Base-by-base conservation (phyloP, 2,888 invertebrate species). In the Caenorhabditis sp. region DNA sequence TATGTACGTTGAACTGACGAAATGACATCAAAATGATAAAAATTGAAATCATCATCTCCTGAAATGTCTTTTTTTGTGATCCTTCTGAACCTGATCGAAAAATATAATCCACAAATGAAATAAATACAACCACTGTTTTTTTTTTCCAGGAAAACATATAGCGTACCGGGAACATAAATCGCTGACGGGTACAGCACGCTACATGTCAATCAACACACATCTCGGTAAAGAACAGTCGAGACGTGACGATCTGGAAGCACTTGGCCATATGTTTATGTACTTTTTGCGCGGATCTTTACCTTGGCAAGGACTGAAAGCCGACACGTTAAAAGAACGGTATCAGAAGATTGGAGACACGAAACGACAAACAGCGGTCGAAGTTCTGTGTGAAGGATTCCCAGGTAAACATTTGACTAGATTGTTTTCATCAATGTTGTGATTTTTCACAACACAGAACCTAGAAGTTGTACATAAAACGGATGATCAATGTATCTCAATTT, bases 181-280 rank as follows among this genome's bases (percentile, higher is more conserved):
- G 89, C 92, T 99, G 89, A 99, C 99, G 81, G 99, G 99, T 87
- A 99, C 99, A 83, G 99, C 99, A 86, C 93, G 99, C 91, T 99
- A 99, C 91, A 99, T 99, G 99, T 97, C 97, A 90, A 99, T 99
- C 91, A 99, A 99, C 90, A 99, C 99, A 90, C 99, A 99, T 92
- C 93, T 99, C 91, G 99, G 99, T 88, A 95, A 97, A 92, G 99
- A 99, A 91, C 99, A 99, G 92, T 97, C 97, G 89, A 68, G 82
- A 63, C 62, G 82, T 36, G 82, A 82, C 56, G 82, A 82, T 74
- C 63, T 82, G 57, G 99, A 99, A 91, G 99, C 99, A 79, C 91
- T 99, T 88, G 99, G 99, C 83, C 97, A 99, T 91, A 99, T 99
- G 99, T 99, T 99, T 91, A 97, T 99, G 97, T 99, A 99, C 92